phyloP scores from a whole-genome alignment of 2,888 invertebrate genomes.

The Ophion ventricosus region DNA sequence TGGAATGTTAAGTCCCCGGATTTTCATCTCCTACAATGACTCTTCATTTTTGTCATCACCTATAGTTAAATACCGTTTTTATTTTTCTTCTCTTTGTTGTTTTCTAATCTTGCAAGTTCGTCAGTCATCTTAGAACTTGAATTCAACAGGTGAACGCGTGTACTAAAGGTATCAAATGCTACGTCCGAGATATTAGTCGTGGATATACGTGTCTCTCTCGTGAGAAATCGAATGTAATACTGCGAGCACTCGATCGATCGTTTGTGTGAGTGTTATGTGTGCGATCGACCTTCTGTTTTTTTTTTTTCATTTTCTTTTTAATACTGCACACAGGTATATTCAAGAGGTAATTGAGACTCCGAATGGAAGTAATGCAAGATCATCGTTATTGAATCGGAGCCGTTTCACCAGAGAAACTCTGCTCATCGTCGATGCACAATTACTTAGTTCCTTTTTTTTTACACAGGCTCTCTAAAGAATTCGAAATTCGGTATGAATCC shows the following conservation, averaged over 20 bases:
- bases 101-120: conserved; percentile 50
- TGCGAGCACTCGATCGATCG: conserved; percentile 59
- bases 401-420: conserved; percentile 41
- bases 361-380: conserved; percentile 63
- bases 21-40: conserved; percentile 13
- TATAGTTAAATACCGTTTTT: background rate
- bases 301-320: conserved; percentile 39
- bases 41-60: background rate
- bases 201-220: conserved; percentile 37
- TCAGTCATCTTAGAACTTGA: conserved; percentile 66
- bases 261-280: background rate
- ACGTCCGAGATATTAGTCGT: conserved; percentile 54
- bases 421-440: conserved; percentile 55
- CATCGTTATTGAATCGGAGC: conserved; percentile 53
- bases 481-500: conserved; percentile 59
- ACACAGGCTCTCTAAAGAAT: conserved; percentile 54
- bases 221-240: conserved; percentile 58
- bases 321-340: conserved; percentile 59
- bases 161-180: conserved; percentile 72
- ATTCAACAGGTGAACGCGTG: conserved; percentile 66
- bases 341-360: conserved; percentile 54
- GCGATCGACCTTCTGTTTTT: conserved; percentile 36
- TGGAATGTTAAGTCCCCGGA: conserved; percentile 72
- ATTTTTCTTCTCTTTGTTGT: conserved; percentile 11
- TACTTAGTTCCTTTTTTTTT: conserved; percentile 28